Conservation (phyloP, 2,113 vertebrate species). For the Struthidea cinerea region DNA sequence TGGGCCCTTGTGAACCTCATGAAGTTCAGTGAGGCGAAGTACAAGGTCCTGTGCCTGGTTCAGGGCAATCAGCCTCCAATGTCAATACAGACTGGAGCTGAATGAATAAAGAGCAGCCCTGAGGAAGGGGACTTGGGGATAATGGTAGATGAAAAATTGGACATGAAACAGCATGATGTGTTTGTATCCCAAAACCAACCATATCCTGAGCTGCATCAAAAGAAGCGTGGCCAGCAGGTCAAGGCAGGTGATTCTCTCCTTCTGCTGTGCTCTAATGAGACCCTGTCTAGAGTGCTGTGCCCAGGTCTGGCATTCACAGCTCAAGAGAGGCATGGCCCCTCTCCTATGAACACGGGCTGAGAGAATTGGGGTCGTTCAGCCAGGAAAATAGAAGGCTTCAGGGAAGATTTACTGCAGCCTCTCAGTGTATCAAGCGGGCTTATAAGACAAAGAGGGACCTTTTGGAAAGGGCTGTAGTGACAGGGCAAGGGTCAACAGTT, state of each 20-base stretch:
- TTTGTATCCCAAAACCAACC: not conserved
- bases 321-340: not conserved
- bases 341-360: rapidly evolving
- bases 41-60: not conserved
- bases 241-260: not conserved
- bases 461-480: not conserved
- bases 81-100: not conserved
- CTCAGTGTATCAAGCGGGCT: rapidly evolving
- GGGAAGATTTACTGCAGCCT: not conserved
- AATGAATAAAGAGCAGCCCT: not conserved
- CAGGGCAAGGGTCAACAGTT: not conserved
- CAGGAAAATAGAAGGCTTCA: not conserved
- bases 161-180: too few species aligned
- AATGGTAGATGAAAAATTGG: not conserved
- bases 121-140: not conserved
- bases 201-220: not conserved
- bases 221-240: rapidly evolving
- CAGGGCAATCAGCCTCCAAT: not conserved
- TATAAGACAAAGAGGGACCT: not conserved
- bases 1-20: not conserved
- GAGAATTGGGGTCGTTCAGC: rapidly evolving
- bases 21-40: not conserved
- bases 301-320: not conserved
- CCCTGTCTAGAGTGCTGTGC: too few species aligned
- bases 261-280: not conserved